Conservation (phyloP, 2,888 invertebrate species). For the Nesidiocoris tenuis region DNA sequence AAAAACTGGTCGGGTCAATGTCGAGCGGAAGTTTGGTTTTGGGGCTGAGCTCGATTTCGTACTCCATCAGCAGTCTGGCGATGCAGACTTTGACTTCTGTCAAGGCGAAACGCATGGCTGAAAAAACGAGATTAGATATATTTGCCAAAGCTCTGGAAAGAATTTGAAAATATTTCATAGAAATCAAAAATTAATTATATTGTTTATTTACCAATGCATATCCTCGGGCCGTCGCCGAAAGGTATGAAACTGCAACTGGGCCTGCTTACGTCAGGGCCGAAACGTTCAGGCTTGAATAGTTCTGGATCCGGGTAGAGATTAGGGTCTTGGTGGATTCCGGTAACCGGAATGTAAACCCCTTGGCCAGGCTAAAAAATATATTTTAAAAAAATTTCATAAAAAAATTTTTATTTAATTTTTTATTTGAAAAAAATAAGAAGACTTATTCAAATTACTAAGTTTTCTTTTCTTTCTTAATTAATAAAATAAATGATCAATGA, state of each 20-base stretch:
- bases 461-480: no score
- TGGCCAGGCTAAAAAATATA: constrained; percentile 17
- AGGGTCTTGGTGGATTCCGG: constrained; percentile 16
- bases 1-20: constrained; percentile 8
- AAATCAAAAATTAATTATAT: no score
- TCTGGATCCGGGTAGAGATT: constrained; percentile 23
- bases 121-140: background rate
- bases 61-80: constrained; percentile 33
- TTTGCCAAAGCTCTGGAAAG: no score
- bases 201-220: constrained; percentile 40
- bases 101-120: constrained; percentile 44
- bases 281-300: constrained; percentile 24
- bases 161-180: no score
- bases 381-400: no score
- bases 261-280: constrained; percentile 12
- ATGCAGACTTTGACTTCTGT: constrained; percentile 33
- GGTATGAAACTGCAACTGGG: constrained; percentile 17
- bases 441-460: no score
- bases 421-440: no score
- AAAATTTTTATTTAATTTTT: no score
- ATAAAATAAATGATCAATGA: no score
- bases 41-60: constrained; percentile 14
- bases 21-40: constrained; percentile 27
- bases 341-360: background rate
- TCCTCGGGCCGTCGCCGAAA: constrained; percentile 37